Evolutionary conservation across 2,797 vertebrate species (phyloP).

Genomic region (Bradypus variegatus): DNA sequence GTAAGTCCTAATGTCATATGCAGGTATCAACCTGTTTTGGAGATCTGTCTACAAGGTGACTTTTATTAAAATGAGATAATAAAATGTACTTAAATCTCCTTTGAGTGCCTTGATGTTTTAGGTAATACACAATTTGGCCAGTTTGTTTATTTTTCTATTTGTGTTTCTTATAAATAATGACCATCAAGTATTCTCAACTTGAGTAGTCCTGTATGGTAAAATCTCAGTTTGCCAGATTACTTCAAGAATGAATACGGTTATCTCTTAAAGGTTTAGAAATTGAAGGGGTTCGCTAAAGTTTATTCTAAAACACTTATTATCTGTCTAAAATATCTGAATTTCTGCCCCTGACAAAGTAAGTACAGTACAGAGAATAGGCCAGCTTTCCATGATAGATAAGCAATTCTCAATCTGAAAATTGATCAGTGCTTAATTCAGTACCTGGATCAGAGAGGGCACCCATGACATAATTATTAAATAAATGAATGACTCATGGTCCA

Average conservation of each 20-base stretch:
- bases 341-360: neutral
- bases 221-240: constrained; percentile 5
- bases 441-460: neutral
- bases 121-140: neutral
- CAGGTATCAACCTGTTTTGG: neutral
- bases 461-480: neutral
- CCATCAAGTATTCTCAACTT: neutral
- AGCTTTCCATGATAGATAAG: neutral
- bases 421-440: neutral
- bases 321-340: constrained; percentile 20
- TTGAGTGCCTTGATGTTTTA: neutral
- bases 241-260: neutral
- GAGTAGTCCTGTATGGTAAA: neutral
- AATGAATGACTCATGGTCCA: neutral
- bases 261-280: neutral
- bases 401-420: neutral
- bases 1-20: neutral
- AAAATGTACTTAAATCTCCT: neutral
- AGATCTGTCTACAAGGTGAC: neutral
- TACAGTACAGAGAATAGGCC: neutral
- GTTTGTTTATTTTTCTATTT: constrained; percentile 1
- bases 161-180: constrained; percentile 11
- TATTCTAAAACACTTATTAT: neutral
- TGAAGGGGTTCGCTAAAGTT: neutral
- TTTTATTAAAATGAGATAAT: constrained; percentile 3